Conservation (phyloP, 2,113 vertebrate species). For the Terrapene triunguis region DNA sequence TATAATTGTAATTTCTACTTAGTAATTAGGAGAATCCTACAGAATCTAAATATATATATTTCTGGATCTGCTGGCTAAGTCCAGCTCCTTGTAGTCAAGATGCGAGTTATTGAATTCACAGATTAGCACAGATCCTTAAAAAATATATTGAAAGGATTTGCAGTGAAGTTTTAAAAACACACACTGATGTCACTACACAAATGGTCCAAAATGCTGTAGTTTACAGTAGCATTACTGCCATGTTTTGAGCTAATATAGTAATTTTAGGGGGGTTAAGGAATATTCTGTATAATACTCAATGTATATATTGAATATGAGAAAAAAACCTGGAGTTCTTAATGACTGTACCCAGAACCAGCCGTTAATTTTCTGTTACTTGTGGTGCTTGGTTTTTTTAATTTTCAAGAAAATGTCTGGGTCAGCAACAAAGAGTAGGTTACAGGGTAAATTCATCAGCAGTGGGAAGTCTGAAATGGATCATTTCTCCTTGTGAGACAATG, state of each 20-base stretch:
- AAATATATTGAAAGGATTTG: not conserved
- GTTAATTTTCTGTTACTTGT: not conserved
- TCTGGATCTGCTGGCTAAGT: not conserved
- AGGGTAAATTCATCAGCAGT: not conserved
- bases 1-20: not conserved
- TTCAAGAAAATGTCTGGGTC: not conserved
- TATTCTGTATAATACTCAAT: not conserved
- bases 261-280: not conserved
- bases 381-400: accelerated
- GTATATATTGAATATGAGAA: not conserved
- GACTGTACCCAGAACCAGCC: not conserved
- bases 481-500: not conserved
- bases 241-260: not conserved
- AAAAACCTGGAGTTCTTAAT: not conserved
- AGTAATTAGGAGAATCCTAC: slow-evolving; percentile 4
- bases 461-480: not conserved
- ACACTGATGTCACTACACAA: not conserved
- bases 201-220: not conserved
- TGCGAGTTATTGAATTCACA: not conserved
- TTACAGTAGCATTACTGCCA: not conserved
- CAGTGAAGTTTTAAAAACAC: not conserved
- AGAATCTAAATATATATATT: not conserved
- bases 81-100: not conserved
- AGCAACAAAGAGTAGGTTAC: not conserved
- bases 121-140: not conserved